Base-by-base conservation (phyloP, 2,113 vertebrate genomes). In the Propithecus coquereli region DNA sequence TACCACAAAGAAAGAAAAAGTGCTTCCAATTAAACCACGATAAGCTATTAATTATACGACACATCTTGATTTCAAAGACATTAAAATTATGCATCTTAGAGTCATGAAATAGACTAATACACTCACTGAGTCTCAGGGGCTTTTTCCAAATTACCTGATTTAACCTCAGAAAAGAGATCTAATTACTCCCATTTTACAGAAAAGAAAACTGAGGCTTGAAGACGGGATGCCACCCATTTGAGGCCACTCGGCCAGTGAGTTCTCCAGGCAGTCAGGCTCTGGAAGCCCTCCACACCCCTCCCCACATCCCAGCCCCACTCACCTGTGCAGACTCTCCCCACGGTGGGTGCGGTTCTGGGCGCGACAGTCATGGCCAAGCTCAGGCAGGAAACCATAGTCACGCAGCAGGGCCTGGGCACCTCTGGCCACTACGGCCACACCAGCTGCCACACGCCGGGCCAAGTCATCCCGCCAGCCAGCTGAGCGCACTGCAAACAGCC, bases 391-490 rank as follows among this genome's bases (percentile, higher is more conserved):
- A 43, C 99, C 99, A 0, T 99, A 99, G 97, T 99, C 99, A 52
- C 99, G 98, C 63, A 99, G 98, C 96, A 99, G 98, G 0, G 99
- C 99, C 95, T 99, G 99, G 23, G 99, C 99, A 0, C 99, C 99
- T 66, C 99, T 99, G 94, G 99, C 99, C 96, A 99, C 99, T 63
- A 99, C 99, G 2, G 99, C 99, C 89, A 99, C 99, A 0, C 99
- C 99, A 17, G 99, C 99, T 40, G 98, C 99, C 6, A 99, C 99
- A 11, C 99, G 98, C 68, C 98, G 98, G 30, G 99, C 98, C 34
- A 99, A 98, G 80, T 99, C 99, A 5, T 99, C 99, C 94, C 99
- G 97, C 99, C 99, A 99, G 65, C 99, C 99, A 86, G 99, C 99
- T 0, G 99, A 99, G 91, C 99, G 98, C 81, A 99, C 99, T 0